Base-by-base conservation (phyloP, 2,113 vertebrate genomes). In the Apeltes quadracus region DNA sequence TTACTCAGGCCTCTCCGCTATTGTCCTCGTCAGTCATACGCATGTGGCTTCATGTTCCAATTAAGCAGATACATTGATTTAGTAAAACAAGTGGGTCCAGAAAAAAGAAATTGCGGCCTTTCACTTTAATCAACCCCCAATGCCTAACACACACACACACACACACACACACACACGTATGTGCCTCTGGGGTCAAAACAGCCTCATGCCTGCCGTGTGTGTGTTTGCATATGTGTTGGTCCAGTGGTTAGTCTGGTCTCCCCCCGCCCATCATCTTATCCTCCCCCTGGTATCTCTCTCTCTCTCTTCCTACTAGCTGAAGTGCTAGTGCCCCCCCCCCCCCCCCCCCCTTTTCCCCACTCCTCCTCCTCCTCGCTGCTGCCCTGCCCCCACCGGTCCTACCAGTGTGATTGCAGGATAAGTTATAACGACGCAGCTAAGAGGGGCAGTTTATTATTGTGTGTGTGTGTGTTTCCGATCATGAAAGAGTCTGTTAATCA, bases 351-450 rank as follows among this genome's bases (percentile, higher is more conserved):
- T n/a, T 70, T 70, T 55, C 16, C 7, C n/a, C 14, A 12, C 39
- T 3, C 2, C 53, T 4, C 20, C 13, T 23, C 56, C 69, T 36
- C 25, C 36, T 6, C 1, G 2, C 16, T 72, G 56, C 66, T 9
- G 82, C 86, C 86, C 89, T 81, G 53, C 88, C 82, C 88, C 85
- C 87, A 78, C 65, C 34, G 43, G 50, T 80, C 84, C 79, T 65
- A 75, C 70, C 61, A 54, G 66, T 56, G 23, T 63, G 63, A 75
- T 76, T 2, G 20, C 51, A 56, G 72, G 61, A 70, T 76, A 73
- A 65, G 51, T 82, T 86, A 81, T 75, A 84, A 78, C 69, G 78
- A 74, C 32, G 3, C 72, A 38, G 27, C 75, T 56, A 59, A 54
- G 43, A 18, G 43, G 43, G 16, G 27, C 23, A 59, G 50, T 75